Evolutionary conservation across 2,797 vertebrate genomes (phyloP), one percentile per base, ranked within the genome.

Genomic region (Tadarida brasiliensis): DNA sequence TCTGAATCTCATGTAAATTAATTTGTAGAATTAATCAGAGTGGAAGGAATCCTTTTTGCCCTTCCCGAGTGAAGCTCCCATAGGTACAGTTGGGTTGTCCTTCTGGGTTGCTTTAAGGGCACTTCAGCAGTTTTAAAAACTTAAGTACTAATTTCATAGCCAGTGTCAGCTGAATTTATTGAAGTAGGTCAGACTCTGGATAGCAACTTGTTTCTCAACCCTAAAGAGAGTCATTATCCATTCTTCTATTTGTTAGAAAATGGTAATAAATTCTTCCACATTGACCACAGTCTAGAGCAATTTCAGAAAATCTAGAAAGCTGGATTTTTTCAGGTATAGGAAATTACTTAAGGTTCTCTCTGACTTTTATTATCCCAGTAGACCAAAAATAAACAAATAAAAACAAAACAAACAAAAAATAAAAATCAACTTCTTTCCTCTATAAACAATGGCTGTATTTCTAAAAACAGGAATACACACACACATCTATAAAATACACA

Each of bases 151-250:
- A 97, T 96, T 97, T 91, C 96, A 96, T 96, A 94, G 94, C 94
- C 88, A 87, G 74, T 96, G 97, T 97, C 97, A 97, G 96, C 94
- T 97, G 96, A 92, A 96, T 97, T 96, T 97, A 97, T 96, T 96
- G 94, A 97, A 97, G 91, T 97, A 96, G 97, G 97, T 97, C 97
- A 97, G 96, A 94, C 28, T 97, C 85, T 94, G 80, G 95, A 70
- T 91, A 95, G 96, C 91, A 78, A 94, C 17, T 97, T 89, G 95
- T 91, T 95, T 97, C 94, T 67, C 92, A 80, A 22, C 96, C 95
- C 96, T 97, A 86, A 98, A 95, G 76, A 70, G 71, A 97, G 76
- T 95, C 92, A 3, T 95, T 97, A 96, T 71, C 16, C 70, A 93
- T 91, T 96, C 33, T 51, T 91, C 76, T 92, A 24, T 97, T 97